These are phyloP conservation scores for Pseudochirops cupreus DNA, from an alignment of 2,797 vertebrate genomes.

Conservation along the genomic window DNA sequence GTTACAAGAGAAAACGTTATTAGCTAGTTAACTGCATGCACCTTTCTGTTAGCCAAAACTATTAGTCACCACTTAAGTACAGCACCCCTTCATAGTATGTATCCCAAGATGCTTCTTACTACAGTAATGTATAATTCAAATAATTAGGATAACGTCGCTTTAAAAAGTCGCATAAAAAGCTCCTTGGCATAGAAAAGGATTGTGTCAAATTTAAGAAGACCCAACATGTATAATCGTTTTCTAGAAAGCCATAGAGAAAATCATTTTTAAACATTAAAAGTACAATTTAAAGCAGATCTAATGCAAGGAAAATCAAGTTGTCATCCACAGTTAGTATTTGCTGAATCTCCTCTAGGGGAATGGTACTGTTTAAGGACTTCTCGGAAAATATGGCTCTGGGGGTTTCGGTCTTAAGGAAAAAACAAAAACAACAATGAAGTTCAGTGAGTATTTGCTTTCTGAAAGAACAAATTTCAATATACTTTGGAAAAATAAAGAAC, in stretches of 20 bases:
- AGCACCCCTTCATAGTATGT: background rate
- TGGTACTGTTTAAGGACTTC: rapidly evolving
- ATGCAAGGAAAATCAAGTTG: background rate
- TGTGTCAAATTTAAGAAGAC: background rate
- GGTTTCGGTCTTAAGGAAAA: background rate
- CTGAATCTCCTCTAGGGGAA: rapidly evolving
- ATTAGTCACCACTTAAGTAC: background rate
- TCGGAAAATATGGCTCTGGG: background rate
- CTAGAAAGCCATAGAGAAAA: background rate
- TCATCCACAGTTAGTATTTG: rapidly evolving
- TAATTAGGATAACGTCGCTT: background rate
- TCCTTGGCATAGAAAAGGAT: background rate
- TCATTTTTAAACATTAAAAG: background rate
- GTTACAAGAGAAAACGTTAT: background rate
- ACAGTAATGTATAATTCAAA: too few relatives aligned
- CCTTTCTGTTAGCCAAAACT: background rate
- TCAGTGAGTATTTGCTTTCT: rapidly evolving
- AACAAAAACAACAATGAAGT: background rate
- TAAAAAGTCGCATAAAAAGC: background rate
- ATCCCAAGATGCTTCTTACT: background rate
- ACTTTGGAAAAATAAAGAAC: background rate
- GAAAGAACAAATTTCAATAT: rapidly evolving
- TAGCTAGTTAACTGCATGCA: rapidly evolving
- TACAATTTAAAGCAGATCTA: rapidly evolving
- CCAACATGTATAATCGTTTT: rapidly evolving